Base-by-base conservation (phyloP, 2,888 invertebrate genomes). In the Boloria euphrosyne region DNA sequence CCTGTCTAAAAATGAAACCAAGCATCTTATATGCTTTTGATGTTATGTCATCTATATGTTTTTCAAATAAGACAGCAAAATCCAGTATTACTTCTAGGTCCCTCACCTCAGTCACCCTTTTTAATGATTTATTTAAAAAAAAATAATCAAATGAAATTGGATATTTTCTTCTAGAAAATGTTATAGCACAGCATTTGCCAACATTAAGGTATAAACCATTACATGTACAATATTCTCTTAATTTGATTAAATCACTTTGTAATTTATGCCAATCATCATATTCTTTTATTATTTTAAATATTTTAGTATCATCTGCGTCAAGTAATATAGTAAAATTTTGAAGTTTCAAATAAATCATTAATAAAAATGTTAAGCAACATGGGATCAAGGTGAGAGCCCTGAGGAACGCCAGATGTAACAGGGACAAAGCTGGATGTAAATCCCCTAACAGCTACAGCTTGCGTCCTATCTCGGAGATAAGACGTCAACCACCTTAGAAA, bases 401-500 rank as follows among this genome's bases (percentile, higher is more conserved):
- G 46, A 4, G 14, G 2, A 46, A 14, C 13, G 3, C 14, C 14
- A 10, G n/a, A n/a, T 46, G n/a, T n/a, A 4, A 14, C 13, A 10
- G 13, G 13, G 46, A 10, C 13, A 46, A 46, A 46, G 4, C 13
- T 13, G n/a, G 22, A 22, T 3, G 4, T 4, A 22, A 22, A 22
- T 3, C 22, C 22, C 4, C 4, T 22, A 22, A 22, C 22, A 22
- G 22, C 22, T 22, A 22, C 22, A 3, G 22, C 22, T 4, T 22
- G 22, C 4, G 22, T 22, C 4, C 22, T 22, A 22, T 22, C 4
- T 22, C 22, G 22, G 4, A 59, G 16, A 31, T 59, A 16, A 6
- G 50, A 59, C 6, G 13, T n/a, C 7, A 54, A 44, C 62, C 55
- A 49, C 13, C 54, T 18, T 2, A 54, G 54, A 10, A 54, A 16